A percentile compares a stretch with the other conserved stretches of the same genome.
Conservation (phyloP, 2,113 vertebrate species). For the Camelus bactrianus region DNA sequence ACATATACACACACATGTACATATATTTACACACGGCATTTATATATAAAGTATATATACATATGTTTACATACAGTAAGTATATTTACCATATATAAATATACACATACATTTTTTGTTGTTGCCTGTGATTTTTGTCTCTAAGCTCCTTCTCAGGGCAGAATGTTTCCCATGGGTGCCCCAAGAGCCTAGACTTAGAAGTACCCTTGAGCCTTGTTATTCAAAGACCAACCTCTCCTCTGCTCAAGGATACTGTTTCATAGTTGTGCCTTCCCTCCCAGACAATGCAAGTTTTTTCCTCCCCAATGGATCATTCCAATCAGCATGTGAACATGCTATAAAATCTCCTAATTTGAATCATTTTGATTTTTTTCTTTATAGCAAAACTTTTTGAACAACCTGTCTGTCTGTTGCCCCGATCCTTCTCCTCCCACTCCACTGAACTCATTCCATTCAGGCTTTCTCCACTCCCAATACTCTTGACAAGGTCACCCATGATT, state of each 20-base stretch:
- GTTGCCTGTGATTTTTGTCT: background rate
- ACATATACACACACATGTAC: too few relatives aligned
- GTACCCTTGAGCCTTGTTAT: background rate
- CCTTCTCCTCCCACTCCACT: background rate
- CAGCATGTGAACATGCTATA: background rate
- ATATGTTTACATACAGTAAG: too few relatives aligned
- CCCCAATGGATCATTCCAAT: background rate
- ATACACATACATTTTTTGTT: background rate
- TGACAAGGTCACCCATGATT: background rate
- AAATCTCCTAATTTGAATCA: background rate
- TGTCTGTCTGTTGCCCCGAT: background rate
- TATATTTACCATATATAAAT: too few relatives aligned
- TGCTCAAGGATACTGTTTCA: background rate
- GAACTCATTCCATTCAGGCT: background rate
- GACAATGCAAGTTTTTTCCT: background rate
- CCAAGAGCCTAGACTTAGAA: background rate
- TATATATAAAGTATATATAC: too few relatives aligned
- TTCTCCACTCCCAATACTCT: background rate
- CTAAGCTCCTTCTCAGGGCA: background rate
- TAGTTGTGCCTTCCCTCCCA: background rate
- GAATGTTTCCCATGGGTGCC: background rate
- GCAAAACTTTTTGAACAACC: background rate
- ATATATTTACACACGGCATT: too few relatives aligned
- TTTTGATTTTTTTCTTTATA: constrained; percentile 12
- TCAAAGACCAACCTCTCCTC: background rate